These are phyloP conservation scores for Reticulitermes lucifugus DNA, from an alignment of 2,888 invertebrate species.

Conservation along the genomic window DNA sequence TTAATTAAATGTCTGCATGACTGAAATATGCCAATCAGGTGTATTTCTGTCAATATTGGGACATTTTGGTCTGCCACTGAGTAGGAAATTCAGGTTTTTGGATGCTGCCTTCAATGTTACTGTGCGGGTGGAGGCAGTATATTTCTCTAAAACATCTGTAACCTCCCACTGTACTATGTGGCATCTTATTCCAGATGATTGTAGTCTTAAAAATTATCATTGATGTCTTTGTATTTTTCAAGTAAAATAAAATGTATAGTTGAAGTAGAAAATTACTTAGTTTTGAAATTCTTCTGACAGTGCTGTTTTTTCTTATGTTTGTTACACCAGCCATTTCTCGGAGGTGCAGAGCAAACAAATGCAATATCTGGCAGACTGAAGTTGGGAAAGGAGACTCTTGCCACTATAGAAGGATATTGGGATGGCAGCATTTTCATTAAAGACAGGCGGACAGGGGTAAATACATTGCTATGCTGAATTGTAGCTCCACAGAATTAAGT, in stretches of 20 bases:
- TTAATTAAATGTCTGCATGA: no score
- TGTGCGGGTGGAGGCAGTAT: no score
- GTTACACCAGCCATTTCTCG: conserved; percentile 81
- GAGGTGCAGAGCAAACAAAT: conserved; percentile 88
- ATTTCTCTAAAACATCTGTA: no score
- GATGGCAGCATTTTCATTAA: conserved; percentile 88
- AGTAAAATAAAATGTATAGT: not conserved
- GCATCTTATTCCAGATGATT: not conserved
- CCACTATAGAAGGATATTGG: conserved; percentile 91
- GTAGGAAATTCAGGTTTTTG: no score
- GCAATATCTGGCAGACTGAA: conserved; percentile 86
- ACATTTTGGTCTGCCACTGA: not conserved
- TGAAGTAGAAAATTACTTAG: not conserved
- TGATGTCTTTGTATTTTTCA: not conserved
- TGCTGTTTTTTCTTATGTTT: conserved; percentile 52
- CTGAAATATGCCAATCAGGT: no score
- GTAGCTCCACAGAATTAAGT: no score
- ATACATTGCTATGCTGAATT: conserved; percentile 54
- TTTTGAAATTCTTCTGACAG: not conserved
- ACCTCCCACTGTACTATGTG: no score
- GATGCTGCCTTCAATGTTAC: no score
- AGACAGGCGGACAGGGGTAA: conserved; percentile 81
- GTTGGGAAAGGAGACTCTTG: conserved; percentile 88
- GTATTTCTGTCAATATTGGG: no score
- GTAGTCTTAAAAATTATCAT: not conserved